phyloP scores from a whole-genome alignment of 2,797 vertebrate species.

The Paramormyrops hopkinsi region DNA sequence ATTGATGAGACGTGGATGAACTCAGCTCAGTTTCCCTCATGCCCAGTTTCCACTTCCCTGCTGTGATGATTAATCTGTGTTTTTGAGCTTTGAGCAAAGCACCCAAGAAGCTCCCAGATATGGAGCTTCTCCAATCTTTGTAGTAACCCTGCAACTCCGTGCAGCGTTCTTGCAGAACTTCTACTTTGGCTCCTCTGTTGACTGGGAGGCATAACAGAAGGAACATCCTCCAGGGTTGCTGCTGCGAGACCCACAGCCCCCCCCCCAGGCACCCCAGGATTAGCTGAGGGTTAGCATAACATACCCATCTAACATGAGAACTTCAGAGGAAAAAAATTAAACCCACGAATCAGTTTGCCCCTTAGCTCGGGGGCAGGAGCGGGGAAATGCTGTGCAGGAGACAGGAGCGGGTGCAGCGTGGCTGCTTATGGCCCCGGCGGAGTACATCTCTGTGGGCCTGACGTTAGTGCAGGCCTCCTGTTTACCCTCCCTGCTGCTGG shows the following conservation, averaged over 20 bases:
- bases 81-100: neutral
- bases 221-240: neutral
- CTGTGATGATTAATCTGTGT: neutral
- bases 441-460: slow-evolving; percentile 24
- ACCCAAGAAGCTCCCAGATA: neutral
- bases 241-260: neutral
- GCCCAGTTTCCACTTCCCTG: neutral
- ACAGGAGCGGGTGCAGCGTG: neutral
- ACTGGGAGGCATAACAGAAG: neutral
- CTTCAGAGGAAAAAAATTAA: neutral
- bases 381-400: neutral
- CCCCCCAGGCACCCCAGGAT: neutral
- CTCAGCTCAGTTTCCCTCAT: neutral
- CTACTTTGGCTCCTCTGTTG: neutral
- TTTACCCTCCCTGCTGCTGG: slow-evolving; percentile 53
- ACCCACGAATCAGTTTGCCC: neutral
- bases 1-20: neutral
- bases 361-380: neutral
- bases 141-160: neutral
- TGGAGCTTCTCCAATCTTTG: neutral
- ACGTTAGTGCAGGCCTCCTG: slow-evolving; percentile 49
- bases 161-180: neutral
- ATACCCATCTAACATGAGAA: neutral
- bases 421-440: neutral
- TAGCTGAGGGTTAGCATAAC: neutral